Evolutionary conservation across 1,140 invertebrate species (phyloP).

Genomic region (Cotesia glomerata): DNA sequence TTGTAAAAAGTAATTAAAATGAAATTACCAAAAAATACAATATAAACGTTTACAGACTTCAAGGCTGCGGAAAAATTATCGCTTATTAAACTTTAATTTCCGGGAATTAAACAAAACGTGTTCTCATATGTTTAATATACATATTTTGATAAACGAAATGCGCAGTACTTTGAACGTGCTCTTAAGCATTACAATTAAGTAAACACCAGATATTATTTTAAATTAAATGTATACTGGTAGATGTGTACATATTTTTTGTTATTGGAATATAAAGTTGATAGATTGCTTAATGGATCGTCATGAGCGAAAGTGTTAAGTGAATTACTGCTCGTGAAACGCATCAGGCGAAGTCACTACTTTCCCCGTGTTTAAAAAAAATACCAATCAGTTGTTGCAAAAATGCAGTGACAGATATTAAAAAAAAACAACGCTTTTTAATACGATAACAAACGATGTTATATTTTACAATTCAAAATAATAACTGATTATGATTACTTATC

Average conservation of each 20-base stretch:
- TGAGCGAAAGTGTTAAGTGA: conserved; percentile 19
- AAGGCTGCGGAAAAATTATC: too few relatives aligned
- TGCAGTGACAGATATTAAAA: not conserved
- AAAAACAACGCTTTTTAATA: not conserved
- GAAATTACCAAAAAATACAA: too few relatives aligned
- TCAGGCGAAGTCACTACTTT: not conserved
- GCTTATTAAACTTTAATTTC: too few relatives aligned
- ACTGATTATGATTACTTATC: too few relatives aligned
- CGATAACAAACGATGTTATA: not conserved
- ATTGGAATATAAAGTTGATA: not conserved
- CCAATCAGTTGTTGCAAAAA: conserved; percentile 7
- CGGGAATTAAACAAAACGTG: too few relatives aligned
- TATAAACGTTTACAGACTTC: too few relatives aligned
- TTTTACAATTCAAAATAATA: not conserved
- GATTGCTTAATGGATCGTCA: not conserved
- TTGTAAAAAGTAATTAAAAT: too few relatives aligned
- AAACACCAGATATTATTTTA: not conserved
- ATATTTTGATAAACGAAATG: too few relatives aligned
- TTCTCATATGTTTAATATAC: too few relatives aligned
- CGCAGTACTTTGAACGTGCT: too few relatives aligned
- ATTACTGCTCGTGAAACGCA: conserved; percentile 18
- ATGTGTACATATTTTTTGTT: not conserved
- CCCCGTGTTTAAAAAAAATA: not conserved
- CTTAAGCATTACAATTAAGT: too few relatives aligned
- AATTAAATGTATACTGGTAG: not conserved